Percentiles rank a stretch among this genome's conserved stretches.
phyloP scores from a whole-genome alignment of 1,140 invertebrate genomes.

The Leptoteleia sp. region DNA sequence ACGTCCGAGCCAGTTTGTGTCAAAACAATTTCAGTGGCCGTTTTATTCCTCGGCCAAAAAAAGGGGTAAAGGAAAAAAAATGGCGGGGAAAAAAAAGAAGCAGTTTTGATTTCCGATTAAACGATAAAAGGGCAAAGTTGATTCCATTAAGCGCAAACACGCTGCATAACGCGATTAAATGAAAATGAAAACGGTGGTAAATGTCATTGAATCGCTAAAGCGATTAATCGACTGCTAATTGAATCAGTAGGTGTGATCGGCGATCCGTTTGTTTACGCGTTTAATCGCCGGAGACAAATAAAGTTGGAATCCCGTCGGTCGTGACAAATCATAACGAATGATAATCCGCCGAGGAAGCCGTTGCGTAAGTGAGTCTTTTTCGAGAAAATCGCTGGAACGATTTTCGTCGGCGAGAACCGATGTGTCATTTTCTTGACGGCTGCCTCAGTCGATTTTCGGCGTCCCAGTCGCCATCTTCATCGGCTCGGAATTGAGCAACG shows the following conservation, averaged over 20 bases:
- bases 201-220: constrained; percentile 16
- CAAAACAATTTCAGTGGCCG: constrained; percentile 8
- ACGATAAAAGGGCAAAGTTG: no score
- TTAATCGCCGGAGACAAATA: constrained; percentile 4
- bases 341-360: constrained; percentile 3
- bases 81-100: no score
- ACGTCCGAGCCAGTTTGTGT: constrained; percentile 1
- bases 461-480: constrained; percentile 10
- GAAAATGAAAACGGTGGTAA: constrained; percentile 13
- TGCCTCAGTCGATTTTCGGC: constrained; percentile 29
- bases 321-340: constrained; percentile 5
- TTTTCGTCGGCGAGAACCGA: constrained; percentile 44
- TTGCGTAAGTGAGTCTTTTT: constrained; percentile 19
- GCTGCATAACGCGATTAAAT: background rate
- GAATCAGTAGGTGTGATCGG: constrained; percentile 10
- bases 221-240: constrained; percentile 16
- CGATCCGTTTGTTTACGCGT: constrained; percentile 8
- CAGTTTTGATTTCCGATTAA: no score
- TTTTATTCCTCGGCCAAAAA: background rate
- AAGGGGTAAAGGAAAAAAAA: no score
- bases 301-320: background rate
- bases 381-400: constrained; percentile 37
- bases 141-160: no score
- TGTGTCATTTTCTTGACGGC: constrained; percentile 59
- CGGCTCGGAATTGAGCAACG: constrained; percentile 67